Evolutionary conservation across 2,888 invertebrate genomes (phyloP).

Genomic region (Epirrhoe tristata): DNA sequence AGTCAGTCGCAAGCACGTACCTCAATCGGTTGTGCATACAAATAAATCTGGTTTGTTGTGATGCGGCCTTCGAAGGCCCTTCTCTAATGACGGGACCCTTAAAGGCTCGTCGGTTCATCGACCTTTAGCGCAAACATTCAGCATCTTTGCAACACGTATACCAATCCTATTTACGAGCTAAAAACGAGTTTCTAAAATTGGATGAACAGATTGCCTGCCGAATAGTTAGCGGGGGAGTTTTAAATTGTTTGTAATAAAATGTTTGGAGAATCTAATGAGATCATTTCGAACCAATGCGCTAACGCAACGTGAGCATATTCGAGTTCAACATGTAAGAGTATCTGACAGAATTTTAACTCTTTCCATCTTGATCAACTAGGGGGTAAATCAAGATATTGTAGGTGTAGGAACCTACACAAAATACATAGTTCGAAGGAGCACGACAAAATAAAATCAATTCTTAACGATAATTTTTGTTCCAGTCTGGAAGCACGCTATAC

Average conservation of each 20-base stretch:
- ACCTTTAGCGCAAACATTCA: conserved; percentile 22
- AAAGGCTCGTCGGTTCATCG: conserved; percentile 33
- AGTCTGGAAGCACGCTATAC: conserved; percentile 94
- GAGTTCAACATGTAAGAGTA: not conserved
- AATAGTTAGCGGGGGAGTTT: conserved; percentile 26
- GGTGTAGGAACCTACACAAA: too few relatives aligned
- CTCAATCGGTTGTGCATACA: conserved; percentile 66
- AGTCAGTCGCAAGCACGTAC: conserved; percentile 62
- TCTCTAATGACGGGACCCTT: conserved; percentile 26
- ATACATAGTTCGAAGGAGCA: too few relatives aligned
- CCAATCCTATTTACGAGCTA: conserved; percentile 26
- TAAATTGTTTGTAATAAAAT: conserved; percentile 30
- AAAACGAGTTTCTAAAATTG: conserved; percentile 50
- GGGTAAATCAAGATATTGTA: too few relatives aligned
- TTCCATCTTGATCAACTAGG: too few relatives aligned
- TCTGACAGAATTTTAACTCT: not conserved
- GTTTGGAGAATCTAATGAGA: conserved; percentile 12
- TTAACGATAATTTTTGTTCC: conserved; percentile 52
- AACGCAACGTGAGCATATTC: not conserved
- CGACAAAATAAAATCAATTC: too few relatives aligned
- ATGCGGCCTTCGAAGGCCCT: conserved; percentile 44
- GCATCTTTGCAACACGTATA: conserved; percentile 17
- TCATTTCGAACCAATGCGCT: not conserved
- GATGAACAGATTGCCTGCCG: conserved; percentile 34
- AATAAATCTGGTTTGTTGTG: conserved; percentile 50